These are phyloP conservation scores for Menidia beryllina DNA, from an alignment of 2,113 vertebrate genomes.

Conservation along the genomic window DNA sequence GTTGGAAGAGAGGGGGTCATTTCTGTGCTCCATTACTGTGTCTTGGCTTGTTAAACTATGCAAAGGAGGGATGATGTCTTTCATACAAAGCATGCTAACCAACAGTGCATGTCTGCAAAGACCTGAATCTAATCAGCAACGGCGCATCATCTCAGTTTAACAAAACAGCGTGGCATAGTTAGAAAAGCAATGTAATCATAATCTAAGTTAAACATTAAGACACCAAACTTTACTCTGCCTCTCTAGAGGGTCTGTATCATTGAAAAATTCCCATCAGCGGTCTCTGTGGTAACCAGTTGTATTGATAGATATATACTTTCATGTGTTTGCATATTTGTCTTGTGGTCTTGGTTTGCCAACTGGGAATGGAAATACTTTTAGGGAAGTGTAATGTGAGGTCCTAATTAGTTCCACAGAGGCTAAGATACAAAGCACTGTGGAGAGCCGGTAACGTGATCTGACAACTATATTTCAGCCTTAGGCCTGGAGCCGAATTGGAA, in stretches of 20 bases:
- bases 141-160: background rate
- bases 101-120: background rate
- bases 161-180: background rate
- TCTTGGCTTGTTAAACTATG: conserved; percentile 10
- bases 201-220: background rate
- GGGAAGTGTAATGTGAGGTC: conserved; percentile 17
- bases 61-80: conserved; percentile 1
- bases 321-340: conserved; percentile 25
- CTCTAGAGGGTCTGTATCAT: background rate
- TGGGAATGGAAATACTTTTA: conserved; percentile 43
- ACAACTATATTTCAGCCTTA: conserved; percentile 12
- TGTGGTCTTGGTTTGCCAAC: conserved; percentile 9
- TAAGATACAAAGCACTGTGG: conserved; percentile 10
- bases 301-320: conserved; percentile 1
- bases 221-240: conserved; percentile 1
- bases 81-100: conserved; percentile 9
- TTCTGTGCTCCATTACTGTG: conserved; percentile 20
- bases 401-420: conserved; percentile 60
- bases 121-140: background rate
- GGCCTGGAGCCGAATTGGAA: background rate
- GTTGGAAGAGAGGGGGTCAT: conserved; percentile 36
- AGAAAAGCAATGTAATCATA: background rate
- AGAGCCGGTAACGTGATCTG: conserved; percentile 13
- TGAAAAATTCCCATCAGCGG: background rate
- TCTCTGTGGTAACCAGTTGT: background rate